phyloP scores from a whole-genome alignment of 2,113 vertebrate species.

The Oxyruncus cristatus region DNA sequence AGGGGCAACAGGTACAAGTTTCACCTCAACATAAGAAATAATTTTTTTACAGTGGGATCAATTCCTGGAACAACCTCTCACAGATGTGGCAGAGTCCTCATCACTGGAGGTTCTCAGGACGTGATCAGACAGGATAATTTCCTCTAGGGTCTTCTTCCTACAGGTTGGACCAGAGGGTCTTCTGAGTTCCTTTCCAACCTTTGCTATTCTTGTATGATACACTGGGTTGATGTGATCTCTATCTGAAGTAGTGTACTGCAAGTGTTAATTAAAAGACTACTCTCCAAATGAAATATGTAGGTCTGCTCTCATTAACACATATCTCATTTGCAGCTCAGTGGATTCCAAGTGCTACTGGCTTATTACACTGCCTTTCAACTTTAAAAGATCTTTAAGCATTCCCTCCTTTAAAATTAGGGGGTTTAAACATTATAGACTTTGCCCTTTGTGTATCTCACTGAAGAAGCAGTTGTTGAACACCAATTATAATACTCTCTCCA shows the following conservation, averaged over 20 bases:
- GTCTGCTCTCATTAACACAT: neutral
- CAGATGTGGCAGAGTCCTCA: neutral
- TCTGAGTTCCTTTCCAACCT: neutral
- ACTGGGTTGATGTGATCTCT: neutral
- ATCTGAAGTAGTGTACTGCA: neutral
- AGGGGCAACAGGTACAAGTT: neutral
- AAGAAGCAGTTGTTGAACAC: neutral
- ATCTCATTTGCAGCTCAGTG: neutral
- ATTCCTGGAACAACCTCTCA: neutral
- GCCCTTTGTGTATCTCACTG: neutral
- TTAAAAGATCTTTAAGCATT: constrained; percentile 1
- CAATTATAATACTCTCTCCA: neutral
- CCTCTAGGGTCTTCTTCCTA: neutral
- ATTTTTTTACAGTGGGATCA: neutral
- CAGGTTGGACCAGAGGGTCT: neutral
- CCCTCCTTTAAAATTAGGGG: neutral
- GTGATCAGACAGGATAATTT: neutral
- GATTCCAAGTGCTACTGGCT: neutral
- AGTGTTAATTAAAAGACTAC: constrained; percentile 1
- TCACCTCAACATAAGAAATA: rapidly evolving
- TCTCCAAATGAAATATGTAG: neutral
- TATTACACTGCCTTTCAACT: neutral
- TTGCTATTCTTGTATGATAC: neutral
- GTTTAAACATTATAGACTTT: neutral
- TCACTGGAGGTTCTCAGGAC: neutral